Evolutionary conservation across 2,113 vertebrate genomes (phyloP).

Genomic region (Cinclus cinclus): DNA sequence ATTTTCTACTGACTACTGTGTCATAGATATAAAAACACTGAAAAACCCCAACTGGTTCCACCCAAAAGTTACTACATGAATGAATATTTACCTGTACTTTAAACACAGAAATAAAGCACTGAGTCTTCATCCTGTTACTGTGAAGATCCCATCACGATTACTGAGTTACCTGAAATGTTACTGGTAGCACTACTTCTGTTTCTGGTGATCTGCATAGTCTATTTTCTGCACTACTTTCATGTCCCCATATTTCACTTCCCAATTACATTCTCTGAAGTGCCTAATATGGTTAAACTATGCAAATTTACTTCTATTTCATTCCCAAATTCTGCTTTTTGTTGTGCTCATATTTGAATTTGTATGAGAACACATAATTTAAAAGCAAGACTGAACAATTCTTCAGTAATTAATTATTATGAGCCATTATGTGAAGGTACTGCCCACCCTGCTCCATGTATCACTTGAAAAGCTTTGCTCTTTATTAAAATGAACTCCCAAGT

Average conservation of each 20-base stretch:
- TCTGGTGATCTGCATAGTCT: neutral
- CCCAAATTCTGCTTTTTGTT: neutral
- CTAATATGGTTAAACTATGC: neutral
- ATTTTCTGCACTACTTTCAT: neutral
- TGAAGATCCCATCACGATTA: neutral
- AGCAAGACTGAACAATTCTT: neutral
- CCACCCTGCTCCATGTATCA: neutral
- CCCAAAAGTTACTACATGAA: neutral
- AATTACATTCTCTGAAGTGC: neutral
- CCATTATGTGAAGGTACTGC: neutral
- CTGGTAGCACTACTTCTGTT: neutral
- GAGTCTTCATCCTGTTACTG: neutral
- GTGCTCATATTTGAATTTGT: neutral
- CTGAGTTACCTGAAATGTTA: neutral
- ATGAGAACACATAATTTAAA: neutral
- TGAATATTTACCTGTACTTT: neutral
- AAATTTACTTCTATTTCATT: neutral
- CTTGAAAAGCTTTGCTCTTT: neutral
- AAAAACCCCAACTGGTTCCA: neutral
- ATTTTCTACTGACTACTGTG: neutral
- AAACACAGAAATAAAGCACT: neutral
- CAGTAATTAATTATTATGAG: neutral
- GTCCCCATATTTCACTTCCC: conserved; percentile 2
- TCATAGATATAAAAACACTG: neutral
- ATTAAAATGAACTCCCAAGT: neutral